phyloP scores from a whole-genome alignment of 2,888 invertebrate genomes.

The Heliconius aoede region DNA sequence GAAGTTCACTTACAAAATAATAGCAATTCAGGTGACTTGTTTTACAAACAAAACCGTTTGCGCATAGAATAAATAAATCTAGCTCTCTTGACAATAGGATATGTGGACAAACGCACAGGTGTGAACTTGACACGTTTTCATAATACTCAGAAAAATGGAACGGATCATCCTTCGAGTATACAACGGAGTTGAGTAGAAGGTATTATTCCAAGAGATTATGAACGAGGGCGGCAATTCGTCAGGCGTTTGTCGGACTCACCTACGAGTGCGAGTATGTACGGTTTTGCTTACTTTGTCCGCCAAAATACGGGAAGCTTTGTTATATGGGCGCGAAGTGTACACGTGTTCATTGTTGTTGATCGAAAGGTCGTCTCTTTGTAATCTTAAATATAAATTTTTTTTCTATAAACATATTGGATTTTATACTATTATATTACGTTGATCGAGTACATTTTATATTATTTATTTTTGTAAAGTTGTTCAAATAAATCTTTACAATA shows the following conservation, averaged over 20 bases:
- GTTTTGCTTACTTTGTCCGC: too few species aligned
- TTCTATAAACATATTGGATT: not conserved
- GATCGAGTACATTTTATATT: not conserved
- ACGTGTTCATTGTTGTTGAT: too few species aligned
- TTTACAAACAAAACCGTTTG: not conserved
- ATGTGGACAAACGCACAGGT: conserved; percentile 45
- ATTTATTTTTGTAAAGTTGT: not conserved
- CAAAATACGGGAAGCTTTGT: too few species aligned
- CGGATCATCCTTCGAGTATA: conserved; percentile 48
- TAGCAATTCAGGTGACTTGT: not conserved
- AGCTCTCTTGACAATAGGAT: conserved; percentile 36
- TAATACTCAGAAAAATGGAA: conserved; percentile 49
- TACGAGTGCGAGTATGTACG: too few species aligned
- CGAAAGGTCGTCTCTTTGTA: not conserved
- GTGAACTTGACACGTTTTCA: conserved; percentile 49
- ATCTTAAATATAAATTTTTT: conserved; percentile 16
- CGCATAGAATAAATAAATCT: conserved; percentile 22
- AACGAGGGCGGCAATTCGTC: conserved; percentile 45
- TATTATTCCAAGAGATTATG: conserved; percentile 49
- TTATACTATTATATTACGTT: not conserved
- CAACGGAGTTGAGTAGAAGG: conserved; percentile 43
- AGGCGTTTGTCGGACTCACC: too few species aligned
- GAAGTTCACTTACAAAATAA: not conserved
- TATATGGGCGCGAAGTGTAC: too few species aligned
- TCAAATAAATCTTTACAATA: too few species aligned